A percentile compares a stretch with the other conserved stretches of the same genome.
phyloP scores from a whole-genome alignment of 2,888 invertebrate genomes.

The Galeopsomyia nigrocyanea region DNA sequence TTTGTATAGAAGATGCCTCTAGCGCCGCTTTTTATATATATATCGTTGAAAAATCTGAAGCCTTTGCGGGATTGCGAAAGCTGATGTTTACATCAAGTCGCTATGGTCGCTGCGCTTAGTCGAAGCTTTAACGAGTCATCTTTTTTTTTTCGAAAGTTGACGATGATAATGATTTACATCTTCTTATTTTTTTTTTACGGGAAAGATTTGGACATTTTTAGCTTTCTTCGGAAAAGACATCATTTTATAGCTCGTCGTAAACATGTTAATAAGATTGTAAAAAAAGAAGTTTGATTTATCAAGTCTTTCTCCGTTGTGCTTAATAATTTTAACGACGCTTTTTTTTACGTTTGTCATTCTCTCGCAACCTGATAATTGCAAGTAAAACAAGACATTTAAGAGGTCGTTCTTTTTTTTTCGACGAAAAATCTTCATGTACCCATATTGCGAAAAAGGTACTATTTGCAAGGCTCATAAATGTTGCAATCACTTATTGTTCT shows the following conservation, averaged over 20 bases:
- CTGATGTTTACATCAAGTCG: constrained; percentile 27
- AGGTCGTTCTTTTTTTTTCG: neutral
- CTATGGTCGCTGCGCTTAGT: neutral
- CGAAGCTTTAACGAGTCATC: neutral
- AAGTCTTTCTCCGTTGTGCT: neutral
- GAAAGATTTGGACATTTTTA: constrained; percentile 20
- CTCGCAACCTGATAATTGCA: too few relatives aligned
- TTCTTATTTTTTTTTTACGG: neutral
- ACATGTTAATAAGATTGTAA: constrained; percentile 19
- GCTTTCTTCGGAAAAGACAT: constrained; percentile 4
- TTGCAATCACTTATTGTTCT: constrained; percentile 41
- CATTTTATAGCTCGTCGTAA: constrained; percentile 10
- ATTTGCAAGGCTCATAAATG: constrained; percentile 44
- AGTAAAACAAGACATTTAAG: too few relatives aligned
- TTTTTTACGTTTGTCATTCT: neutral
- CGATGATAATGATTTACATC: constrained; percentile 35
- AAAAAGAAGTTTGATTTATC: constrained; percentile 26
- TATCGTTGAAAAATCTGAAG: neutral
- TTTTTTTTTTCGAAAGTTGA: neutral
- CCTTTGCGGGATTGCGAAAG: constrained; percentile 29
- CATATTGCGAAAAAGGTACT: constrained; percentile 37
- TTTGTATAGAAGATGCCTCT: constrained; percentile 13
- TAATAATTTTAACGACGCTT: neutral
- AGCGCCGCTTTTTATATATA: constrained; percentile 9
- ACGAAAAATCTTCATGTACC: constrained; percentile 19